Percentiles rank a stretch among this genome's conserved stretches.
phyloP scores from a whole-genome alignment of 2,888 invertebrate genomes.

The Anticlea derivata region DNA sequence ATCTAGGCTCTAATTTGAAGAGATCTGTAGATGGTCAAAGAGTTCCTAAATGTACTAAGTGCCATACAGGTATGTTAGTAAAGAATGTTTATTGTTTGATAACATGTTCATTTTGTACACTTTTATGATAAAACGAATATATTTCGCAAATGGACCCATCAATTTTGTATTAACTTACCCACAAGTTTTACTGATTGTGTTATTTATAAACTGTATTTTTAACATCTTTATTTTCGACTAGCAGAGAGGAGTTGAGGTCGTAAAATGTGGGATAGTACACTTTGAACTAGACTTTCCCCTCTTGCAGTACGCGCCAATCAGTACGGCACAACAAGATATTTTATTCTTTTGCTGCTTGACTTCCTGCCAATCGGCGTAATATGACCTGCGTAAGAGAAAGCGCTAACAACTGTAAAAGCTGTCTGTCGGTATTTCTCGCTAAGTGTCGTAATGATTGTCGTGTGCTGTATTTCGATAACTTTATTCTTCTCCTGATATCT shows the following conservation, averaged over 20 bases:
- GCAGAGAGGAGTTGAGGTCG: slow-evolving; percentile 72
- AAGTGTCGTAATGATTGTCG: slow-evolving; percentile 4
- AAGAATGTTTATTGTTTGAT: no score
- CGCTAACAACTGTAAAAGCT: no score
- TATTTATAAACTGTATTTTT: slow-evolving; percentile 48
- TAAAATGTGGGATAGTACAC: slow-evolving; percentile 58
- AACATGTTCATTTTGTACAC: background rate
- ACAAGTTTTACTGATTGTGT: slow-evolving; percentile 30
- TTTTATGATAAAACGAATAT: background rate
- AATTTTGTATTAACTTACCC: slow-evolving; percentile 31
- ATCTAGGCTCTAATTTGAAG: no score
- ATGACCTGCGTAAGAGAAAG: no score
- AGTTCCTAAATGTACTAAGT: background rate
- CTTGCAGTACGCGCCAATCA: slow-evolving; percentile 8
- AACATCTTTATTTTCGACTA: slow-evolving; percentile 56
- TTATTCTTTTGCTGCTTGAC: background rate
- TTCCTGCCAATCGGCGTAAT: no score
- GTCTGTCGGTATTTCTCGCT: background rate
- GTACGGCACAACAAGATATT: background rate
- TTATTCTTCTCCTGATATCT: slow-evolving; percentile 25
- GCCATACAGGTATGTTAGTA: background rate
- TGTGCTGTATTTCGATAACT: slow-evolving; percentile 21
- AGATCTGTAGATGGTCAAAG: background rate
- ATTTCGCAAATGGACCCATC: slow-evolving; percentile 7
- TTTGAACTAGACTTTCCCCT: slow-evolving; percentile 30